Evolutionary conservation across 2,797 vertebrate genomes (phyloP).

Genomic region (Pelodytes ibericus): DNA sequence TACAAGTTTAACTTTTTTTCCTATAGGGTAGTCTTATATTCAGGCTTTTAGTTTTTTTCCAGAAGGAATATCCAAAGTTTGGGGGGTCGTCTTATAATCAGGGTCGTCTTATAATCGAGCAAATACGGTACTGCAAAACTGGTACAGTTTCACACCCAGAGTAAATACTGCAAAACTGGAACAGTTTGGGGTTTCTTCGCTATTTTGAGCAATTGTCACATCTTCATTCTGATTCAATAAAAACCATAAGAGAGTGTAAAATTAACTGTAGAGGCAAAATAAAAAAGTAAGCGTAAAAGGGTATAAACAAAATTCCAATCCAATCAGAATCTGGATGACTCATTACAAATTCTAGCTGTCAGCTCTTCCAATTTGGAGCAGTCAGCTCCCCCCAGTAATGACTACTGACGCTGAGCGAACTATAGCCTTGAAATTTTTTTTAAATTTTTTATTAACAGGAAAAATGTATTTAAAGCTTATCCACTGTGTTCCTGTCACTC

Average conservation of each 20-base stretch:
- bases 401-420: not conserved
- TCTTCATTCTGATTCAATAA: not conserved
- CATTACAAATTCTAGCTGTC: constrained; percentile 6
- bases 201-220: not conserved
- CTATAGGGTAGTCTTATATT: too few relatives aligned
- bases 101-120: too few relatives aligned
- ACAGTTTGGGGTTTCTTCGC: not conserved
- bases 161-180: not conserved
- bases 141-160: not conserved
- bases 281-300: not conserved
- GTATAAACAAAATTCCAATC: not conserved
- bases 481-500: not conserved
- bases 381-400: not conserved
- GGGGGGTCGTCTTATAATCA: too few relatives aligned
- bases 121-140: too few relatives aligned
- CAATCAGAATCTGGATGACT: constrained; percentile 7
- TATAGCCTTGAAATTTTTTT: not conserved
- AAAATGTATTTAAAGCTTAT: not conserved
- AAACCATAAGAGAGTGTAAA: not conserved
- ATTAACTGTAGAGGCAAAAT: not conserved
- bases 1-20: too few relatives aligned
- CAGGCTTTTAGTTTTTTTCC: too few relatives aligned
- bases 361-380: not conserved
- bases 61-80: too few relatives aligned
- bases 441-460: not conserved